Base-by-base conservation (phyloP, 2,113 vertebrate genomes). In the Epinephelus lanceolatus region DNA sequence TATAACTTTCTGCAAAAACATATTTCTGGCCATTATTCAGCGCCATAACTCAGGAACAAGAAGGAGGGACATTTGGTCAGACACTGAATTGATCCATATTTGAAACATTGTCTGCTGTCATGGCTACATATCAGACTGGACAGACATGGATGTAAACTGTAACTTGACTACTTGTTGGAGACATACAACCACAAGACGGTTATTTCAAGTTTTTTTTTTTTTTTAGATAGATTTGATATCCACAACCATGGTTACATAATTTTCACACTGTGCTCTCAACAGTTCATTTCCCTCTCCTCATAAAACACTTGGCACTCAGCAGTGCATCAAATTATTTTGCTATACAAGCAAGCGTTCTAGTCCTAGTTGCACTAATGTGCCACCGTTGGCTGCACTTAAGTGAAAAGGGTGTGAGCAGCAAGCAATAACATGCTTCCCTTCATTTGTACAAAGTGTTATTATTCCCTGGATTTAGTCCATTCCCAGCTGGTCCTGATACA, bases 251-350 rank as follows among this genome's bases (percentile, higher is more conserved):
- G 73, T 87, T 86, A 79, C 55, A 56, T 88, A 88, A 90, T 75
- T 40, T 27, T 63, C 74, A 78, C 69, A 56, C 49, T 59, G 57
- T 86, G 76, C 59, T 83, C 56, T 86, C 73, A 75, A 78, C 90
- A 79, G 65, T 73, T 86, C 42, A 70, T 90, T 89, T 84, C 49
- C 30, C 60, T 55, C 59, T 74, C 8, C 79, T 73, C 70, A 57
- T 88, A 84, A 90, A 90, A 66, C 27, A 62, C 55, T 79, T 80
- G 66, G 80, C 83, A 25, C 70, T 70, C 76, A 51, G 52, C 62
- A 51, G 66, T 23, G 53, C 69, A 71, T 87, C 60, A 62, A 69
- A 81, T 37, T 27, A 25, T 79, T 86, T 72, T 60, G 57, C 74
- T 60, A 63, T 19, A 78, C 65, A 76, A 77, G 72, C 68, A 71